phyloP scores from a whole-genome alignment of 2,113 vertebrate genomes.

The Ictidomys tridecemlineatus region DNA sequence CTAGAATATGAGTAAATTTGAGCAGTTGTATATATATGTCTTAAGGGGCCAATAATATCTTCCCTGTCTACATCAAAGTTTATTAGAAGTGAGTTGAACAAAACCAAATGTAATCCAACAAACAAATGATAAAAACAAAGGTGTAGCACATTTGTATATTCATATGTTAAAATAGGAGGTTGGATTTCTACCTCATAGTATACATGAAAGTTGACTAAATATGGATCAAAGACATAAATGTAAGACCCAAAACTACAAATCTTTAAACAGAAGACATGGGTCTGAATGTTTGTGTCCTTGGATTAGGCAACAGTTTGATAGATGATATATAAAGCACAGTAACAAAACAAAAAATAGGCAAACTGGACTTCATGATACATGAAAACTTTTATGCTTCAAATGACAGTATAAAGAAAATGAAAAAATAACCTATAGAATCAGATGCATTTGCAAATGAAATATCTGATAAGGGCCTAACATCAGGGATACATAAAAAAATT shows the following conservation, averaged over 20 bases:
- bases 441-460: neutral
- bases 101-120: neutral
- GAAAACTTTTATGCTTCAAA: conserved; percentile 28
- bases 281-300: neutral
- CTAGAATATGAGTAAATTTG: neutral
- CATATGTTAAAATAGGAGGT: neutral
- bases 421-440: neutral
- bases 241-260: neutral
- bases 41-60: neutral
- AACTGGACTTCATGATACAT: neutral
- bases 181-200: neutral
- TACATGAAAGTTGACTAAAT: neutral
- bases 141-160: neutral
- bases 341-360: neutral
- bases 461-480: neutral
- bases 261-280: neutral
- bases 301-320: neutral
- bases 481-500: neutral
- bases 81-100: neutral
- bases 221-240: neutral
- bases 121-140: neutral
- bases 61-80: neutral
- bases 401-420: neutral
- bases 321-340: neutral
- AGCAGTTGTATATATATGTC: neutral